Base-by-base conservation (phyloP, 2,113 vertebrate genomes). In the Neomonachus schauinslandi region DNA sequence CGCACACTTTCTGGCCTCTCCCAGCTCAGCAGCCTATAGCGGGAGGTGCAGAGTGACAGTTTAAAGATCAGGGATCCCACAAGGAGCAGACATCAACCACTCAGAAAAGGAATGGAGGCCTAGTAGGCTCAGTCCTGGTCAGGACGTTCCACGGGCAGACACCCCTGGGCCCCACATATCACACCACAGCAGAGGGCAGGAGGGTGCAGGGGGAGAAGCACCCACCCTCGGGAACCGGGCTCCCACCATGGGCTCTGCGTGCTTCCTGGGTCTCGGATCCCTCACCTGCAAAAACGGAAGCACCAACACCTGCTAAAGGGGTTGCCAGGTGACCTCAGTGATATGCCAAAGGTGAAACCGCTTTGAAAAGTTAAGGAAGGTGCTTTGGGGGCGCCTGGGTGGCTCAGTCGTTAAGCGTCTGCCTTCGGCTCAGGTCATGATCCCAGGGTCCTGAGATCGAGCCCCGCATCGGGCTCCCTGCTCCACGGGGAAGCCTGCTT, bases 141-240 rank as follows among this genome's bases (percentile, higher is more conserved):
- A 63, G 74, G 86, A 42, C 26, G 11, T 76, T 53, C 46, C 61
- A 36, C 1, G 5, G 15, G 12, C 67, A 82, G 46, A 72, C 10
- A 11, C 9, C 22, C 7, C 26, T 69, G 15, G 21, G 22, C 36
- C 67, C 57, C 28, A 8, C 39, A 61, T 3, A 2, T 49, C 26
- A 55, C 8, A 6, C 19, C 22, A 22, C 61, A 61, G 55, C 0
- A 8, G 31, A 42, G 69, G 53, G 77, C 42, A 36, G 57, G 42
- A 15, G 19, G 39, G 11, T 36, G 61, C 21, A 26, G 5, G 15
- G 10, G 67, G 63, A 49, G n/a, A 77, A 89, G 22, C 12, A 4
- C 9, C 9, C 15, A 26, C 21, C 51, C 67, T 74, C 0, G 0
- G 3, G 46, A 74, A 74, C 6, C 36, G 0, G 26, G 19, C 12